Conservation (phyloP, 1,140 invertebrate species). For the Heliothis virescens region DNA sequence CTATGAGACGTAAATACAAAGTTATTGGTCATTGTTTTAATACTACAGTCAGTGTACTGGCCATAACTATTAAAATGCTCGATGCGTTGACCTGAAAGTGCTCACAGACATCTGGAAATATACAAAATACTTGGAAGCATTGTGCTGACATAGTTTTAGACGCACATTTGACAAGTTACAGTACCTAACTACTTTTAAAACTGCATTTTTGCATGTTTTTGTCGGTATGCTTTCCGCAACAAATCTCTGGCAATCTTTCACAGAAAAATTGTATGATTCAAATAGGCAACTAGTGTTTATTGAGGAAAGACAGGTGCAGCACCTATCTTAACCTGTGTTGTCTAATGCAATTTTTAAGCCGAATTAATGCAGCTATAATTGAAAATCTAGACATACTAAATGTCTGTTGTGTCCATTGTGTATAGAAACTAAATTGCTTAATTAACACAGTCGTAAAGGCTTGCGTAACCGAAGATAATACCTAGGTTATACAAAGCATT, state of each 20-base stretch:
- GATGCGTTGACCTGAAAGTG: slow-evolving; percentile 73
- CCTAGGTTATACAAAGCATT: slow-evolving; percentile 26
- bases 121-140: slow-evolving; percentile 38
- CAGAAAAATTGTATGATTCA: too few relatives aligned
- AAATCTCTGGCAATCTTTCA: too few relatives aligned
- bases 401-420: neutral
- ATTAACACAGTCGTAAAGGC: slow-evolving; percentile 52
- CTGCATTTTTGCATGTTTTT: neutral
- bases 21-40: slow-evolving; percentile 84
- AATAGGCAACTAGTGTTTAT: too few relatives aligned
- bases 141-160: neutral
- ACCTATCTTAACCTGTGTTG: too few relatives aligned
- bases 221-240: neutral
- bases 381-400: too few relatives aligned
- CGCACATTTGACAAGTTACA: neutral
- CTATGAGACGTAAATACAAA: slow-evolving; percentile 80
- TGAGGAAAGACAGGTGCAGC: too few relatives aligned
- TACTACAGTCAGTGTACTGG: slow-evolving; percentile 68
- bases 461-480: slow-evolving; percentile 47
- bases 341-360: too few relatives aligned
- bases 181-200: neutral
- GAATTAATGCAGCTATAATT: too few relatives aligned
- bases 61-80: slow-evolving; percentile 78
- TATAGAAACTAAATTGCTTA: slow-evolving; percentile 44
- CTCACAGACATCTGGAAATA: slow-evolving; percentile 66